Evolutionary conservation across 2,888 invertebrate genomes (phyloP).

Genomic region (Meloe dianella): DNA sequence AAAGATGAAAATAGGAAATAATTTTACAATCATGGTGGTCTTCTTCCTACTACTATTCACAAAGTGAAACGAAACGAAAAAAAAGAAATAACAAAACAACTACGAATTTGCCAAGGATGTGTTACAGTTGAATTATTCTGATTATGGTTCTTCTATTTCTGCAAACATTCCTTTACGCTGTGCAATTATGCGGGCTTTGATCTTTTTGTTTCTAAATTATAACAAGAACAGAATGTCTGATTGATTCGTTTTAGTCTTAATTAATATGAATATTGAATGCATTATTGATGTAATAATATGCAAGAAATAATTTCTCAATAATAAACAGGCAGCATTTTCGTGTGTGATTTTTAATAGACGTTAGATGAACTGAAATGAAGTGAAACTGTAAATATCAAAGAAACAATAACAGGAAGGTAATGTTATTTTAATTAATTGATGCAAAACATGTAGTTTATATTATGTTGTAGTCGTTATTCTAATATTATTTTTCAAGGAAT

Average conservation of each 20-base stretch:
- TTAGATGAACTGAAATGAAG: background rate
- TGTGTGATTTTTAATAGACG: no score
- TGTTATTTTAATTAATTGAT: conserved; percentile 1
- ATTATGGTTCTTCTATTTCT: conserved; percentile 5
- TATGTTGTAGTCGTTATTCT: background rate
- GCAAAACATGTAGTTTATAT: conserved; percentile 7
- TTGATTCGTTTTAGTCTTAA: no score
- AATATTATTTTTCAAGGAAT: background rate
- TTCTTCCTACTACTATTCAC: background rate
- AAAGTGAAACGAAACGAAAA: background rate
- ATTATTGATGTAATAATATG: no score
- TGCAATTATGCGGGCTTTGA: background rate
- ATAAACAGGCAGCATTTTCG: no score
- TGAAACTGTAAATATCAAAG: background rate
- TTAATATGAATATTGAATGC: no score
- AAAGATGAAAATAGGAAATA: background rate
- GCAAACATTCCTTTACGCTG: conserved; percentile 8
- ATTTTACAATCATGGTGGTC: background rate
- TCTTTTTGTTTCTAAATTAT: background rate
- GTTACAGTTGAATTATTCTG: conserved; percentile 3
- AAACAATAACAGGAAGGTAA: conserved; percentile 10
- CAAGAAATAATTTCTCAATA: no score
- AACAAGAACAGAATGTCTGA: no score
- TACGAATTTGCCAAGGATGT: background rate
- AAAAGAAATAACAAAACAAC: background rate